phyloP scores from a whole-genome alignment of 2,113 vertebrate genomes.

The Pseudonaja textilis region DNA sequence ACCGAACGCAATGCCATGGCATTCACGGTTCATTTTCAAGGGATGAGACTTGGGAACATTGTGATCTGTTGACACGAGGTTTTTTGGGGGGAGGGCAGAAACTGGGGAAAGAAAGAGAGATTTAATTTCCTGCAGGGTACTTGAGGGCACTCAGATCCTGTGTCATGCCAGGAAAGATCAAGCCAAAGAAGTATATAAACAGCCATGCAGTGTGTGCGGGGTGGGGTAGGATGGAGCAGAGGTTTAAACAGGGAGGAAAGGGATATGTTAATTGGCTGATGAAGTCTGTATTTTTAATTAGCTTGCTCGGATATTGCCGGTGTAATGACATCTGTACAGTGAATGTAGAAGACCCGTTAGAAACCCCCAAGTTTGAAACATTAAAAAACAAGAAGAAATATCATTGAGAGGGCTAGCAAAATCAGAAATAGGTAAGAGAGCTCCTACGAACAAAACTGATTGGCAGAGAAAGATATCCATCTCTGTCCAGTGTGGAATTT shows the following conservation, averaged over 20 bases:
- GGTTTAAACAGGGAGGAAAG: neutral
- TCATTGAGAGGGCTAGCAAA: neutral
- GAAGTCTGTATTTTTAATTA: neutral
- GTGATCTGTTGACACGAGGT: neutral
- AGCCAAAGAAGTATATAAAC: neutral
- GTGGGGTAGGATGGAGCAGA: neutral
- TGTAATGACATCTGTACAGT: neutral
- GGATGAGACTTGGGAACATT: neutral
- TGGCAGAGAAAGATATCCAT: neutral
- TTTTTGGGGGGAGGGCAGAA: neutral
- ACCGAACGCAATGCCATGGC: neutral
- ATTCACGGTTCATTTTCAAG: neutral
- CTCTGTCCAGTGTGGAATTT: neutral
- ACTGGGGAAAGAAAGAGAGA: neutral
- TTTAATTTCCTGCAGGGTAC: neutral
- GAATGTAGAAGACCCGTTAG: neutral
- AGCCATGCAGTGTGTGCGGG: neutral
- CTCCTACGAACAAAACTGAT: neutral
- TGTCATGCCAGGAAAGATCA: neutral
- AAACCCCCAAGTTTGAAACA: neutral
- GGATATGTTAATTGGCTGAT: neutral
- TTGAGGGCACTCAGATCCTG: neutral
- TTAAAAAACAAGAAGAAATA: neutral
- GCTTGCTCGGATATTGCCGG: neutral
- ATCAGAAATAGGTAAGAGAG: neutral